These are phyloP conservation scores for Asobara japonica DNA, from an alignment of 1,140 invertebrate species.

Conservation along the genomic window DNA sequence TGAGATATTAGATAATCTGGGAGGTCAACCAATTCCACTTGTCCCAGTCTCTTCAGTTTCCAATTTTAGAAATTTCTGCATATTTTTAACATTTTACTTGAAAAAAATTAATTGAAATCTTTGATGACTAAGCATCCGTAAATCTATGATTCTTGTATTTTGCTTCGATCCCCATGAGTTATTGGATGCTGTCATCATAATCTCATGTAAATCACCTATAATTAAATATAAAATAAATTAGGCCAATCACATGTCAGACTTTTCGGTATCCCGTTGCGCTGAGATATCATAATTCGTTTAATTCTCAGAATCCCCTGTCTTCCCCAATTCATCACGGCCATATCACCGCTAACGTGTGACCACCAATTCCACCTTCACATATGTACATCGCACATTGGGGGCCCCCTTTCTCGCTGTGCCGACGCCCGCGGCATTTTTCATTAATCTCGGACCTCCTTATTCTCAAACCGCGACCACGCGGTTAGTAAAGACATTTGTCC, in stretches of 20 bases:
- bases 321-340: constrained; percentile 15
- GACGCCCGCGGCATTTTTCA: constrained; percentile 61
- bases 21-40: too few relatives aligned
- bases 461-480: constrained; percentile 3
- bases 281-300: constrained; percentile 18
- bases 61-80: too few relatives aligned
- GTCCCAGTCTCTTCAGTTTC: too few relatives aligned
- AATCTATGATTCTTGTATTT: background rate
- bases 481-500: constrained; percentile 55
- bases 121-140: background rate
- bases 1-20: too few relatives aligned
- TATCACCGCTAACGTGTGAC: constrained; percentile 24
- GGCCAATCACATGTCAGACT: constrained; percentile 48
- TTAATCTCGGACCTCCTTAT: constrained; percentile 65
- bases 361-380: constrained; percentile 28
- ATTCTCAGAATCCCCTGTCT: background rate
- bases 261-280: constrained; percentile 33
- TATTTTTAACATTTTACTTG: background rate
- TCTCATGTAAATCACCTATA: constrained; percentile 37
- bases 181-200: background rate
- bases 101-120: too few relatives aligned
- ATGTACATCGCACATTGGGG: constrained; percentile 29
- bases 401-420: constrained; percentile 53
- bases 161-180: background rate
- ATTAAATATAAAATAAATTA: constrained; percentile 65